A percentile compares a stretch with the other conserved stretches of the same genome.
Conservation (phyloP, 2,888 invertebrate species). For the Shargacucullia verbasci region DNA sequence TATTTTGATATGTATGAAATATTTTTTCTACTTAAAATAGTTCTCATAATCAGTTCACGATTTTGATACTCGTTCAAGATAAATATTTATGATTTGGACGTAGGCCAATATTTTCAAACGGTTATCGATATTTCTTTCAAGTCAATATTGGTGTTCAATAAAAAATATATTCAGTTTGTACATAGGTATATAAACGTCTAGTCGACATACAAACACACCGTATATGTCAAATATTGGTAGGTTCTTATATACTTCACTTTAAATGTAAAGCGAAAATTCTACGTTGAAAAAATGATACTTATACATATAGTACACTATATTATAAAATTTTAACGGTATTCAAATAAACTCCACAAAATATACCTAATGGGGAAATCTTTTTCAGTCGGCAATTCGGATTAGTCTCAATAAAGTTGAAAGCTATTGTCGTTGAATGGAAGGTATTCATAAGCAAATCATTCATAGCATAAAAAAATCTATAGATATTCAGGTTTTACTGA, state of each 20-base stretch:
- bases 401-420: too few relatives aligned
- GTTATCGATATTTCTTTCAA: constrained; percentile 59
- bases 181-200: background rate
- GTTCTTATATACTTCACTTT: background rate
- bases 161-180: constrained; percentile 13
- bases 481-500: too few relatives aligned
- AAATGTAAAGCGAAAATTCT: too few relatives aligned
- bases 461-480: too few relatives aligned
- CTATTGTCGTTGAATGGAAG: too few relatives aligned
- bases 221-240: background rate
- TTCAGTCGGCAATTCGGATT: too few relatives aligned
- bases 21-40: constrained; percentile 29
- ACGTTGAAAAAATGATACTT: too few relatives aligned
- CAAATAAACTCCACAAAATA: too few relatives aligned
- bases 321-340: too few relatives aligned
- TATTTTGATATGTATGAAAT: constrained; percentile 6
- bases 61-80: constrained; percentile 52
- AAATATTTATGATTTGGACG: constrained; percentile 61
- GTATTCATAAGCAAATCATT: too few relatives aligned
- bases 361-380: too few relatives aligned
- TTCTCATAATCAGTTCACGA: constrained; percentile 32
- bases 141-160: constrained; percentile 48
- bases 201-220: background rate
- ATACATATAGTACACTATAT: too few relatives aligned
- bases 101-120: constrained; percentile 61